phyloP scores from a whole-genome alignment of 2,113 vertebrate genomes.

The Chrysochloris asiatica region DNA sequence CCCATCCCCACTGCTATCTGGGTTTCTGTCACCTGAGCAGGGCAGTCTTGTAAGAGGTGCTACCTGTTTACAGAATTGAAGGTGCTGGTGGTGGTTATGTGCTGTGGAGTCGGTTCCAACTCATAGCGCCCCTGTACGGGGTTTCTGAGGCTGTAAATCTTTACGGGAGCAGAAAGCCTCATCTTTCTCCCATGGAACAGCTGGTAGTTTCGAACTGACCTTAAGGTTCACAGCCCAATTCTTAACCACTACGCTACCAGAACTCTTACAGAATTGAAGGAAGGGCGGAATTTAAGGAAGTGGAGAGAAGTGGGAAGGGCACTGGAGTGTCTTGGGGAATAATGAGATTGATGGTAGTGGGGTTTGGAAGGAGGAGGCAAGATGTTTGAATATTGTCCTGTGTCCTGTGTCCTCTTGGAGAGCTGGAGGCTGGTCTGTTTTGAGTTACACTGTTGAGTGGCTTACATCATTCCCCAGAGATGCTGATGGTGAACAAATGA shows the following conservation, averaged over 20 bases:
- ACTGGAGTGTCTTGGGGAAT: not conserved
- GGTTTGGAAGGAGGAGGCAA: not conserved
- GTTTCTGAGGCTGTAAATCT: too few relatives aligned
- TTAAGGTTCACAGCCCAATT: too few relatives aligned
- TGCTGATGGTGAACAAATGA: not conserved
- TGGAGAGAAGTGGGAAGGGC: not conserved
- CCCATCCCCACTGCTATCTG: not conserved
- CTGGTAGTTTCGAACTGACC: too few relatives aligned
- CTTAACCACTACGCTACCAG: too few relatives aligned
- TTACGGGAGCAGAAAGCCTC: too few relatives aligned
- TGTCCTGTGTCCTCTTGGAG: not conserved
- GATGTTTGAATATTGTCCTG: not conserved
- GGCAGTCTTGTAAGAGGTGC: not conserved
- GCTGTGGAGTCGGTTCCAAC: too few relatives aligned
- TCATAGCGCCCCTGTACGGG: too few relatives aligned
- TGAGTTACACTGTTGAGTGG: not conserved
- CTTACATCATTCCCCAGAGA: conserved; percentile 38
- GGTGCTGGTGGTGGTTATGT: too few relatives aligned
- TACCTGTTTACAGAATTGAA: not conserved
- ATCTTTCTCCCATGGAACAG: too few relatives aligned
- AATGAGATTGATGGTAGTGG: not conserved
- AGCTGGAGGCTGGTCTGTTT: conserved; percentile 7
- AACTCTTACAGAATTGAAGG: not conserved
- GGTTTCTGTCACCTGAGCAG: not conserved
- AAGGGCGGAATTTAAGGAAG: not conserved